Evolutionary conservation across 1,140 invertebrate species (phyloP), one percentile per base, ranked within the genome.

Genomic region (Bombus vancouverensis): DNA sequence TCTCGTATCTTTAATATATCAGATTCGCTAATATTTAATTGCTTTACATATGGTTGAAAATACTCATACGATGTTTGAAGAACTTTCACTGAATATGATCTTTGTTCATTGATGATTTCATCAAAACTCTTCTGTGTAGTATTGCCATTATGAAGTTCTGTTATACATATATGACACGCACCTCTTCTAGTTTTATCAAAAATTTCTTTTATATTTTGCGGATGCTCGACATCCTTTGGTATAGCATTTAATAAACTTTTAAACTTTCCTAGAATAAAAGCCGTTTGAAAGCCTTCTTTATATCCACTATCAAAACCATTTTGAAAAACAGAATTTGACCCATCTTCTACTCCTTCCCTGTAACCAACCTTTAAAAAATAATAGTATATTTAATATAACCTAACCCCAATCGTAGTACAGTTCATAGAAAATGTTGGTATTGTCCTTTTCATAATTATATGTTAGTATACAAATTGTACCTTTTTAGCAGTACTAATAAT

Each of bases 301-400:
- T 96, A 96, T 12, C 96, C 96, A 53, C 88, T 91, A 87, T 97
- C 95, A 91, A 97, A 97, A 84, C 95, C 95, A 6, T 93, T 83
- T 92, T 97, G 96, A 72, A 96, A 96, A 28, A 95, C 95, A 44
- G 93, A 88, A 62, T 96, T 91, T 53, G 94, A 88, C 59, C 96
- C 96, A 92, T 95, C 95, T 15, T 94, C 91, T 44, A 96, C 88
- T 18, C 96, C 96, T 91, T 96, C 96, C 77, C 94, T 93, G 82
- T 95, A 96, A 68, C 96, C 96, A 89, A 75, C 76, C 88, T 89
- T 70, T 28, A 65, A 83, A 79, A 89, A n/a, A 57, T 59, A 18
- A 59, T 65, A 81, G n/a, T 37, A 62, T 59, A 66, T 39, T 66
- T 78, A 70, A 82, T 34, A 34, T 34, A 34, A 34, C 34, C 34